Percentiles rank a stretch among this genome's conserved stretches.
These are phyloP conservation scores for Catocala nupta DNA, from an alignment of 2,888 invertebrate genomes.

Conservation along the genomic window DNA sequence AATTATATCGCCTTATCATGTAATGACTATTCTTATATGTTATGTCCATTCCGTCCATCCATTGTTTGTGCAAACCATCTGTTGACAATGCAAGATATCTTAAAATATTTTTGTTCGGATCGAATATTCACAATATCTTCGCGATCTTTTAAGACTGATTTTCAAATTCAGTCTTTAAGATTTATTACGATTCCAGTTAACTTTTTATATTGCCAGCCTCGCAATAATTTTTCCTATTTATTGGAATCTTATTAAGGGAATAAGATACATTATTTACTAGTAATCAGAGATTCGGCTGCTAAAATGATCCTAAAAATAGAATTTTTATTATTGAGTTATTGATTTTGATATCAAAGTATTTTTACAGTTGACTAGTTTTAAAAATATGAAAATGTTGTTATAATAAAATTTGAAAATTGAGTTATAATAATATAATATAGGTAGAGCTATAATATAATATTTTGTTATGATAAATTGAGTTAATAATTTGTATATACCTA, in stretches of 20 bases:
- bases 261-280: conserved; percentile 1
- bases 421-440: no score
- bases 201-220: background rate
- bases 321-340: background rate
- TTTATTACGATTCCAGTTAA: background rate
- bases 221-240: background rate
- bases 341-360: background rate
- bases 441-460: no score
- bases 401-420: no score
- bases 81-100: background rate
- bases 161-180: background rate
- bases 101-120: background rate
- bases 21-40: background rate
- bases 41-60: background rate
- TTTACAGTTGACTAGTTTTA: background rate
- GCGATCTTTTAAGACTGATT: background rate
- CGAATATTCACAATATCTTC: no score
- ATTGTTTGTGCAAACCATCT: background rate
- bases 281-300: background rate
- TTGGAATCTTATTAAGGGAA: background rate
- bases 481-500: no score
- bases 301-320: background rate
- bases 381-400: no score
- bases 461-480: no score
- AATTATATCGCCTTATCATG: no score